Base-by-base conservation (phyloP, 1,140 invertebrate species). In the Solenopsis invicta region DNA sequence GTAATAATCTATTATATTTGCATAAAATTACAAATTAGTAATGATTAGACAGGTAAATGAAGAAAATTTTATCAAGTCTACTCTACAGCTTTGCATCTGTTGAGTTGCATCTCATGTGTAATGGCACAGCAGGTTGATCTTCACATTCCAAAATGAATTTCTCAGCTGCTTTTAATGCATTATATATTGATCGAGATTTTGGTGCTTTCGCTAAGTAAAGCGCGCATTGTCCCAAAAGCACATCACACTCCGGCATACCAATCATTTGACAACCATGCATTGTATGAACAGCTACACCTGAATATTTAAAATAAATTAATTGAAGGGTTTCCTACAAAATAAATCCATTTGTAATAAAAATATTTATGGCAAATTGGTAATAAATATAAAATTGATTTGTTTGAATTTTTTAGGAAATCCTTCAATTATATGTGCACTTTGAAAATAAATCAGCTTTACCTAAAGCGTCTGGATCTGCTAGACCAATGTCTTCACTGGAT, bases 201-300 rank as follows among this genome's bases (percentile, higher is more conserved):
- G 97, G 96, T 45, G 97, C 97, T 89, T 97, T 95, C 0, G 97
- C 96, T 59, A 98, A 94, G 92, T 98, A 97, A 48, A 97, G 96
- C 41, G 96, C 97, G 91, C 97, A 97, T 92, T 98, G 97, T 4
- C 97, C 96, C 24, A 98, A 93, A 56, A 98, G 92, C 21, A 98
- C 96, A 93, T 98, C 97, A 93, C 97, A 97, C 91, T 98, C 98
- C 2, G 98, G 98, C 97, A 97, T 97, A 21, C 98, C 98, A 54
- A 98, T 95, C 72, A 97, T 95, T 94, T 98, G 97, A 91, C 97
- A 98, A 8, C 97, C 97, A 89, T 98, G 96, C 94, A 97, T 96
- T 13, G 97, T 97, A 5, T 97, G 96, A 6, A 98, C 96, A 18
- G 97, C 97, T 88, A 97, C 76, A 76, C 89, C 93, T 92, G 29